These are phyloP conservation scores for Empidonax alnorum DNA, from an alignment of 2,113 vertebrate genomes.

Conservation along the genomic window DNA sequence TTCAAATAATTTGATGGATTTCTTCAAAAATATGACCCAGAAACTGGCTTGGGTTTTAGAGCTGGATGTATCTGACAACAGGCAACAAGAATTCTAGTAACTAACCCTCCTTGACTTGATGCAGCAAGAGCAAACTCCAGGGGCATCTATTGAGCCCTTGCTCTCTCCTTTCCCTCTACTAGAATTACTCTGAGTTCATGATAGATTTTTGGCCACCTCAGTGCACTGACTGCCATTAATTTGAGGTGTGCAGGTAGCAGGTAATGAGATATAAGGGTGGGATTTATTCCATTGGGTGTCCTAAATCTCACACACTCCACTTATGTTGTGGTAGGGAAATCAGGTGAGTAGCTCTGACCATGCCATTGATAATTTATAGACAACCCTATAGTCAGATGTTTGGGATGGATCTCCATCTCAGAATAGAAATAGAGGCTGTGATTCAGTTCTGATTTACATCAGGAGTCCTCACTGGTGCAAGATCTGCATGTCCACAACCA, in stretches of 20 bases:
- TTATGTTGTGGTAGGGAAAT: not conserved
- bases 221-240: not conserved
- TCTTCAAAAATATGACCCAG: not conserved
- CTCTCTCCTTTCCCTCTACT: not conserved
- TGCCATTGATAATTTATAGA: not conserved
- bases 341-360: not conserved
- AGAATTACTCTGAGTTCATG: not conserved
- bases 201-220: not conserved
- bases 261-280: not conserved
- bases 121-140: not conserved
- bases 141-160: not conserved
- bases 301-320: rapidly evolving
- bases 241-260: not conserved
- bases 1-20: not conserved
- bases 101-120: not conserved
- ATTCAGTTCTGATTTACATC: not conserved
- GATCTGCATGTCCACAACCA: not conserved
- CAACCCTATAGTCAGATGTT: not conserved
- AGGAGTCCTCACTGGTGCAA: rapidly evolving
- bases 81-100: not conserved
- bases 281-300: not conserved
- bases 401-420: not conserved
- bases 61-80: not conserved
- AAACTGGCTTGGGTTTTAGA: not conserved
- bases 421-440: not conserved